Percentiles rank a stretch among this genome's conserved stretches.
Conservation (phyloP, 2,113 vertebrate genomes). For the Mesoclemmys tuberculata region DNA sequence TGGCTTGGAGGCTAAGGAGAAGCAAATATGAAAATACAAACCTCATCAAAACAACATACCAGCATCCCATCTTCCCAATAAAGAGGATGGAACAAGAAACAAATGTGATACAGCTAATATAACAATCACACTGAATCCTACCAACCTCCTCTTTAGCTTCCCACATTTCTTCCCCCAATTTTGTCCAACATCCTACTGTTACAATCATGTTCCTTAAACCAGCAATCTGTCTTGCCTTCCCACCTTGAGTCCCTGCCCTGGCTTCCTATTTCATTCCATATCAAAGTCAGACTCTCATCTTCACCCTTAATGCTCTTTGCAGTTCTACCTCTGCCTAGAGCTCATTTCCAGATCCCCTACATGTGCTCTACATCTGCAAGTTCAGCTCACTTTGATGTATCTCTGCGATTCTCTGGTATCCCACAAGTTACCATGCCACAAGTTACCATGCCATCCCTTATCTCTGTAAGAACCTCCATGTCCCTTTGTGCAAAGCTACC, state of each 20-base stretch:
- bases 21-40: too few relatives aligned
- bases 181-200: background rate
- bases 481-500: background rate
- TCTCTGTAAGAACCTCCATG: background rate
- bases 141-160: background rate
- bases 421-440: background rate
- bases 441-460: background rate
- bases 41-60: too few relatives aligned
- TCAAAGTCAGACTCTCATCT: background rate
- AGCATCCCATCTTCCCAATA: too few relatives aligned
- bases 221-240: background rate
- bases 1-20: background rate
- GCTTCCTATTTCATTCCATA: background rate
- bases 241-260: background rate
- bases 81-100: too few relatives aligned
- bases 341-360: background rate
- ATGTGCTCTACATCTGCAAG: background rate
- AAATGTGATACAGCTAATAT: too few relatives aligned
- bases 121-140: background rate
- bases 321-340: background rate
- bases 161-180: background rate
- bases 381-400: background rate
- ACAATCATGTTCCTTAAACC: background rate
- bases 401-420: background rate
- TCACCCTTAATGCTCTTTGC: background rate